Conservation (phyloP, 2,797 vertebrate genomes). For the Gymnoscopelus braueri region DNA sequence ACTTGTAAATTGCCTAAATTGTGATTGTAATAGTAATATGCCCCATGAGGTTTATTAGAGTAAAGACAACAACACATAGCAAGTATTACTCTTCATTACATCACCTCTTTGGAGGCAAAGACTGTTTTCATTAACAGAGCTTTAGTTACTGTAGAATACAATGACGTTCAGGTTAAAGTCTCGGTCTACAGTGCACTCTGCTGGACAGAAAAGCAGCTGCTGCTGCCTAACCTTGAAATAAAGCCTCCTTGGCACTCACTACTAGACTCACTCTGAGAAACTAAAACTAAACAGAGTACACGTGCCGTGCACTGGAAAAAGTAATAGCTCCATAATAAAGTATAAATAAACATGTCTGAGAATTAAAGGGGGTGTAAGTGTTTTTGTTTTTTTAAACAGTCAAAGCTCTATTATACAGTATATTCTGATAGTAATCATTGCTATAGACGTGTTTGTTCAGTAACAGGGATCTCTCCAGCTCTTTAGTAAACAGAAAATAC, state of each 20-base stretch:
- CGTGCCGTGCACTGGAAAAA: no score
- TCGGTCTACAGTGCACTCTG: conserved; percentile 35
- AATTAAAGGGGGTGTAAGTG: no score
- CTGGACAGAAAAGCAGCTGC: conserved; percentile 22
- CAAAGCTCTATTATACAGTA: no score
- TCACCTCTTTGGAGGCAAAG: not conserved
- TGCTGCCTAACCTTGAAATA: not conserved
- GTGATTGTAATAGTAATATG: not conserved
- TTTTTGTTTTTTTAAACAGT: no score
- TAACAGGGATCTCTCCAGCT: no score
- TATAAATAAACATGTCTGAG: no score
- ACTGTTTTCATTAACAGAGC: not conserved
- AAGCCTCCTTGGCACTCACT: not conserved
- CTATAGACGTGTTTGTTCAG: no score
- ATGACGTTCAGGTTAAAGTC: not conserved
- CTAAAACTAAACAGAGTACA: no score
- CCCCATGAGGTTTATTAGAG: not conserved
- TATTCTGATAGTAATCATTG: no score
- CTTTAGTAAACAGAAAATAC: no score
- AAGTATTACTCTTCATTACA: conserved; percentile 6
- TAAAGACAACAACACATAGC: not conserved
- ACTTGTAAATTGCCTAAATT: no score
- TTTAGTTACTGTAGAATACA: not conserved
- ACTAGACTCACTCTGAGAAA: not conserved
- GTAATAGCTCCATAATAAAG: not conserved